Conservation (phyloP, 2,888 invertebrate species). For the Chrysolina haemoptera region DNA sequence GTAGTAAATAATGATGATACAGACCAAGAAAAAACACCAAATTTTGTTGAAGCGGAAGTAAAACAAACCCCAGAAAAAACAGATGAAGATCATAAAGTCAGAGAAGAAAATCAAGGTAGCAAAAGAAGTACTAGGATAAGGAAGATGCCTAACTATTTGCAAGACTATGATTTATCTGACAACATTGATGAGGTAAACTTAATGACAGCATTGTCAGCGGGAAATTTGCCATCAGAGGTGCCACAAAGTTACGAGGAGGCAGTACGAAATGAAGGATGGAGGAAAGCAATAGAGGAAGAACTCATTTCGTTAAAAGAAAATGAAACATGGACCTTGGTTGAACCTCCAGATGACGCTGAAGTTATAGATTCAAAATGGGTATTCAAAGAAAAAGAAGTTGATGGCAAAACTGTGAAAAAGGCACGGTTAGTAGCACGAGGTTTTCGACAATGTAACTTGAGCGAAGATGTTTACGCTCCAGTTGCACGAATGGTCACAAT, state of each 20-base stretch:
- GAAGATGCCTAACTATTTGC: constrained; percentile 35
- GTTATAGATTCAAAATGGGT: constrained; percentile 51
- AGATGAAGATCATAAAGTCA: constrained; percentile 14
- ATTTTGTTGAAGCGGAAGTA: too few relatives aligned
- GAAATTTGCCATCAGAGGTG: constrained; percentile 40
- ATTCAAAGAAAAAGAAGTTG: constrained; percentile 43
- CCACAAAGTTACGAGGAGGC: constrained; percentile 47
- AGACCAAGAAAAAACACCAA: too few relatives aligned
- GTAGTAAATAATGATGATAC: constrained; percentile 18
- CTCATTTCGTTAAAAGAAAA: constrained; percentile 45
- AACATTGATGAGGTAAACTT: constrained; percentile 22
- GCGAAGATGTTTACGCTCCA: constrained; percentile 49
- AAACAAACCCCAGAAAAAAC: not conserved
- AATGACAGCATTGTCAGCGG: constrained; percentile 31
- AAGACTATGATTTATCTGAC: constrained; percentile 34
- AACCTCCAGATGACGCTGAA: constrained; percentile 38
- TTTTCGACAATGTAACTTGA: constrained; percentile 44
- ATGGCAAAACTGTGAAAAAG: constrained; percentile 45
- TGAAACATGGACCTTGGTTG: constrained; percentile 49
- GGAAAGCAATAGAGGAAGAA: constrained; percentile 47
- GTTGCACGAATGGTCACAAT: constrained; percentile 52
- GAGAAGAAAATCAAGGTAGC: constrained; percentile 15
- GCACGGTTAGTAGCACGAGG: constrained; percentile 51
- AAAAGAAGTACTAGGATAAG: constrained; percentile 33
- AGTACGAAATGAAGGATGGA: constrained; percentile 40